Percentiles rank a stretch among this genome's conserved stretches.
Conservation (phyloP, 2,113 vertebrate genomes). For the Mesembrinibis cayennensis region DNA sequence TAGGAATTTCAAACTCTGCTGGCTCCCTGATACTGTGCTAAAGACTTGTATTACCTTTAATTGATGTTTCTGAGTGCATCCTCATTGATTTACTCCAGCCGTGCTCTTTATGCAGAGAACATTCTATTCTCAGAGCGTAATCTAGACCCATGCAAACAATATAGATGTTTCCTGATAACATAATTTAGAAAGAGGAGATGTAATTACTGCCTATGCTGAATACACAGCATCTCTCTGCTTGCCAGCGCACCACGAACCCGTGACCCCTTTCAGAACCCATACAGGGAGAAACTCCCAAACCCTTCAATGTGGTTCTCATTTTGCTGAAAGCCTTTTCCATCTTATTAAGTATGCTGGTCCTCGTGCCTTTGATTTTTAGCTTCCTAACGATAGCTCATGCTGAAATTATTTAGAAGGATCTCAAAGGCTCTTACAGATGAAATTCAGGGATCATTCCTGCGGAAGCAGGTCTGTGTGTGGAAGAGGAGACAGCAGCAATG, state of each 20-base stretch:
- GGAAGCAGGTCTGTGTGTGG: background rate
- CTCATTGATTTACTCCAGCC: slow-evolving; percentile 65
- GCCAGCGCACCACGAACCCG: background rate
- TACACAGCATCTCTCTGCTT: background rate
- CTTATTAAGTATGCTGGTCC: background rate
- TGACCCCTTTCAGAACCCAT: background rate
- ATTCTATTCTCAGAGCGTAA: slow-evolving; percentile 65
- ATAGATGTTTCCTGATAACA: slow-evolving; percentile 61
- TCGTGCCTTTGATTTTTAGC: slow-evolving; percentile 27
- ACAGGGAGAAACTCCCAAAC: background rate
- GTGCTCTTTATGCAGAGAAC: slow-evolving; percentile 39
- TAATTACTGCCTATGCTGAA: slow-evolving; percentile 51
- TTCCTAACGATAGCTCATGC: background rate
- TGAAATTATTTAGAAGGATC: slow-evolving; percentile 47
- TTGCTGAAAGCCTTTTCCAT: slow-evolving; percentile 3
- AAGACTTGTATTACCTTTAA: slow-evolving; percentile 65
- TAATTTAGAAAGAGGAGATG: slow-evolving; percentile 46
- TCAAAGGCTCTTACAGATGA: background rate
- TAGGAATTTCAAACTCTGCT: slow-evolving; percentile 19
- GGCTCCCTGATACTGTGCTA: background rate
- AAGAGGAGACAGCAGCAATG: background rate
- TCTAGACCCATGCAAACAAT: slow-evolving; percentile 46
- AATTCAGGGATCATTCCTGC: background rate
- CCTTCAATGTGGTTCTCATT: slow-evolving; percentile 28
- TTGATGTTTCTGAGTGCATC: slow-evolving; percentile 59